Conservation (phyloP, 2,888 invertebrate genomes). For the Ceriagrion tenellum region DNA sequence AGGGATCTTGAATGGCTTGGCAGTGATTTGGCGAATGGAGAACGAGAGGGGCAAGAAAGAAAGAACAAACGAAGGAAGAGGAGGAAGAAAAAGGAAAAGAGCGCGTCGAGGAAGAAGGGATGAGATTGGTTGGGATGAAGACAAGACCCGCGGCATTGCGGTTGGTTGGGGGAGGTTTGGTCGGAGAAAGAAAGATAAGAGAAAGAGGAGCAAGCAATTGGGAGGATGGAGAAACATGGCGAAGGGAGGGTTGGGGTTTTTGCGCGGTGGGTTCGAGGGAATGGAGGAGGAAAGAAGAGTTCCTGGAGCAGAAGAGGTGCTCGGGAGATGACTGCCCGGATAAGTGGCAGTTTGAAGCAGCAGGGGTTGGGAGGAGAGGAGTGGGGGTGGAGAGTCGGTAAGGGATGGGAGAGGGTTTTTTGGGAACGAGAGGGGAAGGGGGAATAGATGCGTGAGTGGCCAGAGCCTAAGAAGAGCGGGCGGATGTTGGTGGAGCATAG, state of each 20-base stretch:
- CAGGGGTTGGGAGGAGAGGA: not conserved
- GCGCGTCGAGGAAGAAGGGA: not conserved
- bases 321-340: conserved; percentile 53
- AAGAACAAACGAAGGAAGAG: not conserved
- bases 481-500: no score
- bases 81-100: not conserved
- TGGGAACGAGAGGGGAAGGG: not conserved
- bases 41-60: not conserved
- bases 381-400: not conserved
- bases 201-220: not conserved
- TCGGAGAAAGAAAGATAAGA: not conserved
- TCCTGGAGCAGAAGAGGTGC: not conserved
- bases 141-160: not conserved
- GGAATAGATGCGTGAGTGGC: not conserved
- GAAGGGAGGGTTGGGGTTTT: not conserved
- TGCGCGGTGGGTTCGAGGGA: not conserved
- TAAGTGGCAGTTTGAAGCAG: conserved; percentile 52
- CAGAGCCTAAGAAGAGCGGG: not conserved
- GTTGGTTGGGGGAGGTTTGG: not conserved
- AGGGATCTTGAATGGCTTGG: not conserved
- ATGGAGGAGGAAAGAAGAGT: conserved; percentile 27
- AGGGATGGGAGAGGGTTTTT: not conserved
- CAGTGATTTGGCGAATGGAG: not conserved
- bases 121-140: not conserved
- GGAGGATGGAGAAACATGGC: not conserved